Evolutionary conservation across 2,888 invertebrate genomes (phyloP).

Genomic region (Eilema griseolum): DNA sequence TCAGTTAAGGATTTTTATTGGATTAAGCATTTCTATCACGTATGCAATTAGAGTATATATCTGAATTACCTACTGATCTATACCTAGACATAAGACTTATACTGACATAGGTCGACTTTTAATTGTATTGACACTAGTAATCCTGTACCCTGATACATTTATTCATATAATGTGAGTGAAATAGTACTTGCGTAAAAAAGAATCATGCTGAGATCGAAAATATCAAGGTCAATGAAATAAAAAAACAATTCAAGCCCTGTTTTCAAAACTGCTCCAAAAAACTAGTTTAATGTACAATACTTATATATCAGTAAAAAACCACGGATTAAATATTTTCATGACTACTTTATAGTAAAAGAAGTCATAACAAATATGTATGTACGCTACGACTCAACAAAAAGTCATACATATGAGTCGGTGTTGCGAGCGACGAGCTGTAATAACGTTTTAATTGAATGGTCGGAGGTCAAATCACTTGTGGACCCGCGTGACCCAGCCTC

Average conservation of each 20-base stretch:
- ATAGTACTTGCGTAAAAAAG: neutral
- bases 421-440: slow-evolving; percentile 61
- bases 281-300: too few relatives aligned
- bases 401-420: slow-evolving; percentile 57
- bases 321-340: neutral
- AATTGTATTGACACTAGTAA: neutral
- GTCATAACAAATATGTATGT: slow-evolving; percentile 46
- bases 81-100: neutral
- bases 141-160: neutral
- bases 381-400: slow-evolving; percentile 43
- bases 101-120: neutral
- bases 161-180: neutral
- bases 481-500: slow-evolving; percentile 61
- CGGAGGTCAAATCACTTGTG: slow-evolving; percentile 86
- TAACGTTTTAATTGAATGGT: slow-evolving; percentile 82
- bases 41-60: slow-evolving; percentile 16
- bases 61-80: neutral
- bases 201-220: neutral
- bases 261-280: too few relatives aligned
- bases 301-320: too few relatives aligned
- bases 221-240: too few relatives aligned
- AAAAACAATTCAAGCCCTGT: too few relatives aligned
- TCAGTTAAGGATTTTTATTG: slow-evolving; percentile 27
- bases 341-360: slow-evolving; percentile 11
- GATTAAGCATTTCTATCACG: slow-evolving; percentile 30